Base-by-base conservation (phyloP, 2,797 vertebrate species). In the Anabas testudineus region DNA sequence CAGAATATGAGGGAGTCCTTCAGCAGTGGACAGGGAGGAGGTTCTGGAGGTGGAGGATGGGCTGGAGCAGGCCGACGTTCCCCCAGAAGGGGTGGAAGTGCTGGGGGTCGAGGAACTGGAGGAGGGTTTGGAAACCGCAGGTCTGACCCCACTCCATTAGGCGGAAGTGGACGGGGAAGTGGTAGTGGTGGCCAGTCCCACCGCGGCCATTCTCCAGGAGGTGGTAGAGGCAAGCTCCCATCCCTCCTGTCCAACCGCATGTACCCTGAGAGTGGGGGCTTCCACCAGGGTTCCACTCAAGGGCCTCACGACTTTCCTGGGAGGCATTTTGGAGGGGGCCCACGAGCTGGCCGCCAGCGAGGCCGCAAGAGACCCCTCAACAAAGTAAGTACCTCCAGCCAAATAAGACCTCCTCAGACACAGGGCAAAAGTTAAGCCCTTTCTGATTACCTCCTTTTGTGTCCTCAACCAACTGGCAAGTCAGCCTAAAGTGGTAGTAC, bases 231-330 rank as follows among this genome's bases (percentile, higher is more conserved):
- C 86, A 95, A 96, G 92, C 96, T 97, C 82, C 96, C 96, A 66
- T 97, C 96, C 78, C 97, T 98, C 90, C 95, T 97, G 92, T 95
- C 95, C 89, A 96, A 95, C 92, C 96, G 95, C 90, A 95, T 97
- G 87, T 94, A 96, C 91, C 95, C 96, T 5, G 96, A 97, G 79
- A 94, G 93, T 67, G 89, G 94, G 87, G 94, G 93, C 88, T 97
- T 95, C 94, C 95, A 95, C 74, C 90, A 91, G 82, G 90, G 90
- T 73, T 85, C 92, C 81, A 79, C 87, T 84, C 92, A 90, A 84
- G 95, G 95, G 74, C 93, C 94, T 89, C 94, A 96, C 72, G 95
- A 96, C 47, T 94, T 95, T 89, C 94, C 95, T 63, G 95, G 94
- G 82, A 92, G 93, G 92, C 95, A 95, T 80, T 96, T 96, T 80